Evolutionary conservation across 1,140 invertebrate species (phyloP).

Genomic region (Phortica variegata): DNA sequence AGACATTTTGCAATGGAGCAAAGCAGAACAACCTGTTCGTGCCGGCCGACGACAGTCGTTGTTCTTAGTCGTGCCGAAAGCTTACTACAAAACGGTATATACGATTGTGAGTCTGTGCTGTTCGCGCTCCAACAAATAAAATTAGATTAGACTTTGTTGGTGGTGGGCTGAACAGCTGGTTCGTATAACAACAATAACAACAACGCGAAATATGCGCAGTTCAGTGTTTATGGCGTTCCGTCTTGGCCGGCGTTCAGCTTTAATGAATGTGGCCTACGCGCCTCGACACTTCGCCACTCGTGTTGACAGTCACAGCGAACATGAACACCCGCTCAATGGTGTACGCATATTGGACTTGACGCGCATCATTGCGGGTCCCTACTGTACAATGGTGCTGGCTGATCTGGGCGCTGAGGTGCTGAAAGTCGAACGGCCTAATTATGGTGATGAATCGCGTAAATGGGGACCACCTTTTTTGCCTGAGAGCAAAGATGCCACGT

Average conservation of each 20-base stretch:
- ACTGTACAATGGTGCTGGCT: constrained; percentile 90
- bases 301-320: constrained; percentile 12
- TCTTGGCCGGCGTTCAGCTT: no score
- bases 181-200: constrained; percentile 5
- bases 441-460: constrained; percentile 81
- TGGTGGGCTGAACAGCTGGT: no score
- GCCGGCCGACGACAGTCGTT: no score
- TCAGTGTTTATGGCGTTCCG: no score
- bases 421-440: constrained; percentile 78
- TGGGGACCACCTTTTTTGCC: constrained; percentile 92
- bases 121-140: no score
- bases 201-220: not conserved
- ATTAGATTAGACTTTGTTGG: no score
- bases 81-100: no score
- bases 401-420: constrained; percentile 94
- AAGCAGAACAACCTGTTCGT: no score
- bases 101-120: no score
- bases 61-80: no score
- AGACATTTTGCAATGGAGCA: no score
- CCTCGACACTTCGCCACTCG: constrained; percentile 1
- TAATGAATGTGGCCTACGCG: no score
- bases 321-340: constrained; percentile 57
- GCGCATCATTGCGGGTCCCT: constrained; percentile 79
- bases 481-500: constrained; percentile 73
- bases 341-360: constrained; percentile 81